Evolutionary conservation across 2,113 vertebrate species (phyloP).

Genomic region (Empidonax alnorum): DNA sequence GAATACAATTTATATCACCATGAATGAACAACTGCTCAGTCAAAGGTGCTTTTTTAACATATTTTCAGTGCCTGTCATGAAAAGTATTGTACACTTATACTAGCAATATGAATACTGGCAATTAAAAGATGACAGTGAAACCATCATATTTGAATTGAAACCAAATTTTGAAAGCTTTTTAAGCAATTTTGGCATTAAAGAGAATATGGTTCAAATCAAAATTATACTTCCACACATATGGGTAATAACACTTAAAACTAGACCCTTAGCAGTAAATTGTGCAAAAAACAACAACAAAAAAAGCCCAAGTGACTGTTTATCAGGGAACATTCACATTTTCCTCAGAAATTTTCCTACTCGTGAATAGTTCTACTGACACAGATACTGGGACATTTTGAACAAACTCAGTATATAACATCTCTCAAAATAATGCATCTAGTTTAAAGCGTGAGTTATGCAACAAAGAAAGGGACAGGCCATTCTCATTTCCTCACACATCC

Average conservation of each 20-base stretch:
- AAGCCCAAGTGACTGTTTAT: constrained; percentile 63
- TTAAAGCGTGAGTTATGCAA: constrained; percentile 42
- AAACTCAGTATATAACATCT: constrained; percentile 17
- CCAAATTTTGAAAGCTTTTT: constrained; percentile 51
- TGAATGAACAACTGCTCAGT: background rate
- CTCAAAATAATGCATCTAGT: constrained; percentile 29
- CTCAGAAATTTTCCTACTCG: constrained; percentile 23
- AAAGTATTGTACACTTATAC: constrained; percentile 37
- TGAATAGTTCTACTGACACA: constrained; percentile 47
- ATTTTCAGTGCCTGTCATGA: constrained; percentile 38
- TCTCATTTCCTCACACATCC: background rate
- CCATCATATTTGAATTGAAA: constrained; percentile 66
- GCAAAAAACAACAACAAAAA: constrained; percentile 24
- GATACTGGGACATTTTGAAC: constrained; percentile 54
- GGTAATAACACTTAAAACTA: constrained; percentile 66
- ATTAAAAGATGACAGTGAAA: constrained; percentile 66
- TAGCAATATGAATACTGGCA: constrained; percentile 36
- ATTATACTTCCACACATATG: constrained; percentile 32
- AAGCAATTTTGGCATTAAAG: constrained; percentile 62
- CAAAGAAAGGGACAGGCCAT: constrained; percentile 9
- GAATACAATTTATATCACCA: background rate
- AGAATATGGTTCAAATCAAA: constrained; percentile 61
- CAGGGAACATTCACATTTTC: constrained; percentile 47
- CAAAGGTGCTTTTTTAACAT: background rate
- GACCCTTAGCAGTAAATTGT: constrained; percentile 37